These are phyloP conservation scores for Phylloscopus trochiloides DNA, from an alignment of 2,113 vertebrate species.

Conservation along the genomic window DNA sequence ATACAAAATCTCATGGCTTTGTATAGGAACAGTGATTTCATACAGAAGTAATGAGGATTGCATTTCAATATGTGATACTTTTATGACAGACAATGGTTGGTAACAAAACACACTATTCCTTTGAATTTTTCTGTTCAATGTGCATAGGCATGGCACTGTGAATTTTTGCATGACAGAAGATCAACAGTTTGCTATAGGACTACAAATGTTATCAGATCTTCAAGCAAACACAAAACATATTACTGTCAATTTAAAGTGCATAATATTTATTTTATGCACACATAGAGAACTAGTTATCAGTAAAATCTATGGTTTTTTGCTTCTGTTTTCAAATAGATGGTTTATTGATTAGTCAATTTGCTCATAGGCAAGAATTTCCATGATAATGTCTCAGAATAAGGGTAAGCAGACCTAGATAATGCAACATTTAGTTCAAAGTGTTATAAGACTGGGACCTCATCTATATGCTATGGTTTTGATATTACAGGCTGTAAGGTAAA, in stretches of 20 bases:
- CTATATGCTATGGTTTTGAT: background rate
- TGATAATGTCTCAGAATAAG: background rate
- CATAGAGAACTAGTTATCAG: background rate
- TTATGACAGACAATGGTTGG: background rate
- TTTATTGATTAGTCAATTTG: background rate
- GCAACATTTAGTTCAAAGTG: background rate
- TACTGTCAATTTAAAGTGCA: background rate
- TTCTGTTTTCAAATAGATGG: background rate
- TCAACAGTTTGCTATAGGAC: accelerated
- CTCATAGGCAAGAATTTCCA: background rate
- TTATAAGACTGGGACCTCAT: background rate
- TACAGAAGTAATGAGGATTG: background rate
- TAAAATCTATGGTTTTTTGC: background rate
- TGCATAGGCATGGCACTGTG: background rate
- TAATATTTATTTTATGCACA: background rate
- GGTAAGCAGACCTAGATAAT: background rate
- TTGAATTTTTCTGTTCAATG: background rate
- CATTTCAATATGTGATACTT: background rate
- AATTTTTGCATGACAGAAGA: background rate
- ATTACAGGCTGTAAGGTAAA: background rate
- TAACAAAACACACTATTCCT: background rate
- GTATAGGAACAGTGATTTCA: background rate
- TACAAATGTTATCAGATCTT: background rate
- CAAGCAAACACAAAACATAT: background rate
- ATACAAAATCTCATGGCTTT: background rate